Evolutionary conservation across 2,113 vertebrate genomes (phyloP).

Genomic region (Etheostoma spectabile): DNA sequence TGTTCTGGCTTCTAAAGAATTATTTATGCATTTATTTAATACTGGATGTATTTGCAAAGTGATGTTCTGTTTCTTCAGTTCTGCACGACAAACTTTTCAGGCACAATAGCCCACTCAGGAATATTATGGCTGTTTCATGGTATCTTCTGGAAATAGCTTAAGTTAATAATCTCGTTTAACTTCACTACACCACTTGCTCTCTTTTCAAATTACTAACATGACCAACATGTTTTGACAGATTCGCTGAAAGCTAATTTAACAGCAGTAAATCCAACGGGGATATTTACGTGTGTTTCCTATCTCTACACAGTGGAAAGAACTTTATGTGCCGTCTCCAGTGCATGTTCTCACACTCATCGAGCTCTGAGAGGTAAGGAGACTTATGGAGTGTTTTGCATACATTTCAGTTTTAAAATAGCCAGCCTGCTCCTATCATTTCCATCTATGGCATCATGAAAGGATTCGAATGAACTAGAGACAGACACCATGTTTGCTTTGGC

Average conservation of each 20-base stretch:
- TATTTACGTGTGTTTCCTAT: slow-evolving; percentile 59
- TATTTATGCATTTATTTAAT: not conserved
- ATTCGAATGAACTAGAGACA: slow-evolving; percentile 72
- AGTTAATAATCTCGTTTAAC: slow-evolving; percentile 12
- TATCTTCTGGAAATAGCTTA: slow-evolving; percentile 34
- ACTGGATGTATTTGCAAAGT: not conserved
- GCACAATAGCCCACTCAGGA: not conserved
- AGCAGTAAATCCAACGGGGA: slow-evolving; percentile 64
- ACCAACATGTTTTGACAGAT: slow-evolving; percentile 72
- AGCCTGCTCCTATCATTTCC: slow-evolving; percentile 68
- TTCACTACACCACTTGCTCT: slow-evolving; percentile 20
- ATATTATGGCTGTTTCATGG: not conserved
- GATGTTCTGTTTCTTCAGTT: not conserved
- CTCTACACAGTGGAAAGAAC: slow-evolving; percentile 83
- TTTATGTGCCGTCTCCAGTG: slow-evolving; percentile 85
- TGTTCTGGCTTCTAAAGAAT: not conserved
- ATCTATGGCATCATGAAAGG: slow-evolving; percentile 78
- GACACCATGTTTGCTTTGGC: slow-evolving; percentile 79
- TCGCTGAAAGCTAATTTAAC: slow-evolving; percentile 73
- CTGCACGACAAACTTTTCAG: not conserved
- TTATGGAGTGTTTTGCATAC: slow-evolving; percentile 74
- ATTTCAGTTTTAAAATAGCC: slow-evolving; percentile 77
- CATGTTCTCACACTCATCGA: slow-evolving; percentile 81
- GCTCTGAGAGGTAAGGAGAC: slow-evolving; percentile 81
- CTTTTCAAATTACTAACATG: slow-evolving; percentile 69